phyloP scores from a whole-genome alignment of 2,888 invertebrate species.

The Rhopalosiphum nymphaeae region DNA sequence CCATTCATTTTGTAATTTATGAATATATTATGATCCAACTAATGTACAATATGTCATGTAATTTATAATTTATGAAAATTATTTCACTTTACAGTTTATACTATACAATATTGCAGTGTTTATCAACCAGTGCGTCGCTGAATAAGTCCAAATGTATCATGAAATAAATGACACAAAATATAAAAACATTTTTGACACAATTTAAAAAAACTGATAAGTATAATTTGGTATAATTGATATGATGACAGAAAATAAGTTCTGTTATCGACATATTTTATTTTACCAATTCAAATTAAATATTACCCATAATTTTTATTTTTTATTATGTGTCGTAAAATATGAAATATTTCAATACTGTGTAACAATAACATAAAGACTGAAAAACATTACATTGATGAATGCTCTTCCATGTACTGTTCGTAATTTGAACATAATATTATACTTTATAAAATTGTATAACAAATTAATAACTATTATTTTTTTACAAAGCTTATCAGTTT shows the following conservation, averaged over 20 bases:
- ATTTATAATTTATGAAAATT: neutral
- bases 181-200: too few species aligned
- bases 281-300: too few species aligned
- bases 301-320: neutral
- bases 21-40: neutral
- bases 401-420: neutral
- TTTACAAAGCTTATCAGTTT: neutral
- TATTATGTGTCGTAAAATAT: neutral
- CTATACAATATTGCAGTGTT: too few species aligned
- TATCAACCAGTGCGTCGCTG: too few species aligned
- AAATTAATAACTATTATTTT: neutral
- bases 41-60: neutral
- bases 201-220: too few species aligned
- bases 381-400: neutral
- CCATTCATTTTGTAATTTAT: neutral
- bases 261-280: too few species aligned
- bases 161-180: too few species aligned
- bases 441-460: neutral
- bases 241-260: too few species aligned
- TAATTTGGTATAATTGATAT: too few species aligned
- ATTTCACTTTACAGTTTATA: neutral
- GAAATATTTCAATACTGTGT: too few species aligned
- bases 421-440: neutral
- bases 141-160: too few species aligned
- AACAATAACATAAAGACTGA: too few species aligned